Percentiles rank a stretch among this genome's conserved stretches.
Conservation (phyloP, 2,113 vertebrate genomes). For the Empidonax alnorum region DNA sequence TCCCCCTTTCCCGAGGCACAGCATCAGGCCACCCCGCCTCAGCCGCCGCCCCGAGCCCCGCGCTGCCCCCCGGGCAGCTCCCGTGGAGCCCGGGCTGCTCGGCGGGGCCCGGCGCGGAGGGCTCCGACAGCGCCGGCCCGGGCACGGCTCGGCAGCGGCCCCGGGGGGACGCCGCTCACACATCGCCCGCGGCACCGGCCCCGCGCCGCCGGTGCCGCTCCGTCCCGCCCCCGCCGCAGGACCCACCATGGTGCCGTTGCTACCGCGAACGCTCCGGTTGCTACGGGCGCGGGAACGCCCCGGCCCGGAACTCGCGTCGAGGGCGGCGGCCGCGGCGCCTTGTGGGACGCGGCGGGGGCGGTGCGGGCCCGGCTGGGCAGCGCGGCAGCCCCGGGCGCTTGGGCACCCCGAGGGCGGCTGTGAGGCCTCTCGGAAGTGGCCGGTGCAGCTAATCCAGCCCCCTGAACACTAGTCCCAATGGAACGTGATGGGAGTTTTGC, state of each 20-base stretch:
- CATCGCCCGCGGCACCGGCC: background rate
- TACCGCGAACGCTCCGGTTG: slow-evolving; percentile 79
- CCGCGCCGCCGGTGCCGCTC: background rate
- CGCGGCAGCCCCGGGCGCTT: accelerated
- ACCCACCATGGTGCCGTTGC: slow-evolving; percentile 79
- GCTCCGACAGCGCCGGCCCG: background rate
- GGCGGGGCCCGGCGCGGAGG: background rate
- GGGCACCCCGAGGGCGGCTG: accelerated
- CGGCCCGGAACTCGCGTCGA: background rate
- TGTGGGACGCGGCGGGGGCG: background rate
- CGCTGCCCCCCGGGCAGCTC: background rate
- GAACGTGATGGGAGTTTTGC: accelerated
- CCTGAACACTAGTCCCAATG: accelerated
- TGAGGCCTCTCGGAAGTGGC: accelerated
- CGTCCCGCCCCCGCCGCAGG: background rate
- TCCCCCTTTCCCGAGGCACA: background rate
- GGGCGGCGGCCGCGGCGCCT: background rate
- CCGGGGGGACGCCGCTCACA: background rate
- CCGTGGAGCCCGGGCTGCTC: background rate
- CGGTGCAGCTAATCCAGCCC: accelerated
- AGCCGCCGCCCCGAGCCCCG: background rate
- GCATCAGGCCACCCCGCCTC: background rate
- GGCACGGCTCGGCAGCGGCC: background rate
- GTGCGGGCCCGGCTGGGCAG: accelerated
- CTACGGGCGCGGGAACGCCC: slow-evolving; percentile 66